Percentiles rank a stretch among this genome's conserved stretches.
phyloP scores from a whole-genome alignment of 1,140 invertebrate genomes.

The Steinernema feltiae region DNA sequence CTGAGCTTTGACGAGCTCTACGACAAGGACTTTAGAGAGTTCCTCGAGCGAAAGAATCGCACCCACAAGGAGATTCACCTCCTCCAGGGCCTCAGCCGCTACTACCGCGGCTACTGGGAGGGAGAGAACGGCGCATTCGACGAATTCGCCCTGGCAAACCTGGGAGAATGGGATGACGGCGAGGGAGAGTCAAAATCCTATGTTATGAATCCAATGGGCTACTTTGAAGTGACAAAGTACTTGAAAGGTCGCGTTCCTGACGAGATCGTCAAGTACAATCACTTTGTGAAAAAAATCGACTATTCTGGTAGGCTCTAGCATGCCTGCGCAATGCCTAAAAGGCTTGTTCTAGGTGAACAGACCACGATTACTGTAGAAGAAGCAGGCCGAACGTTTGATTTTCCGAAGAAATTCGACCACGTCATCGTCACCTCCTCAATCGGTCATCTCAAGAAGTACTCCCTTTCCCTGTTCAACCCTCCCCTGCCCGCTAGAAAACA shows the following conservation, averaged over 20 bases:
- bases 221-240: not conserved
- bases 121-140: not conserved
- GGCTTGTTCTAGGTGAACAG: not conserved
- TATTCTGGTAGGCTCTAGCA: not conserved
- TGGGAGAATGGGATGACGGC: not conserved
- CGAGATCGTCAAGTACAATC: not conserved
- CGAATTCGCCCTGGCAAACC: not conserved
- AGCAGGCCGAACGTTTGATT: not conserved
- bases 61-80: not conserved
- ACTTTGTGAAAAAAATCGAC: not conserved
- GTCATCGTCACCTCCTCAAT: not conserved
- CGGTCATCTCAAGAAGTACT: not conserved
- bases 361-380: not conserved
- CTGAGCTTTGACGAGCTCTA: not conserved
- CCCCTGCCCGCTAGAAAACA: not conserved
- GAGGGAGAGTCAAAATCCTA: not conserved
- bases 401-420: not conserved
- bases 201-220: not conserved
- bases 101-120: not conserved
- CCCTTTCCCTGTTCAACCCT: not conserved
- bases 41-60: not conserved
- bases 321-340: not conserved
- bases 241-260: not conserved
- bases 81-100: not conserved
- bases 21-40: not conserved